These are phyloP conservation scores for Clusia tigrina DNA, from an alignment of 2,888 invertebrate species.

Conservation along the genomic window DNA sequence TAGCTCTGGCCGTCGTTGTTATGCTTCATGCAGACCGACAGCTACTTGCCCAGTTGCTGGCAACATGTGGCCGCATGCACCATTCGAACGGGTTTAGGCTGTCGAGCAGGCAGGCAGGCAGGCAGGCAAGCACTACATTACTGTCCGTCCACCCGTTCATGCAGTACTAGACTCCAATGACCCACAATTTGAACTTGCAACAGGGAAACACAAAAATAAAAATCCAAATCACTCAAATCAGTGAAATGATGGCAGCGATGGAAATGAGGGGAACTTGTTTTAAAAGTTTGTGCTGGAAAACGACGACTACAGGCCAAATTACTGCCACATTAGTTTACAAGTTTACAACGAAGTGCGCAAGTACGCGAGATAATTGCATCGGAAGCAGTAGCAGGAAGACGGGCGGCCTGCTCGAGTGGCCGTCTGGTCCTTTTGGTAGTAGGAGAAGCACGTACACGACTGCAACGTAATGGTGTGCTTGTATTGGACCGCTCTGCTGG, in stretches of 20 bases:
- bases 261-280: neutral
- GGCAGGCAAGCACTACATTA: too few species aligned
- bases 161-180: neutral
- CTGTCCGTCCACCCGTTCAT: too few species aligned
- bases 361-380: neutral
- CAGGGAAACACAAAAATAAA: neutral
- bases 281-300: too few species aligned
- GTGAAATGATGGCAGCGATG: neutral
- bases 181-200: conserved; percentile 7
- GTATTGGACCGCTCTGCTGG: too few species aligned
- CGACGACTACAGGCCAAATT: neutral
- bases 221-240: neutral
- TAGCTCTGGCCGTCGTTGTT: neutral
- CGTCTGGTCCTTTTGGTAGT: too few species aligned
- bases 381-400: neutral
- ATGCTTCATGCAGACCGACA: neutral
- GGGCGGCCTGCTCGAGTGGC: too few species aligned
- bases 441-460: too few species aligned
- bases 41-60: neutral
- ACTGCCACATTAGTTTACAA: neutral
- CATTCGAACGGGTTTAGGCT: too few species aligned
- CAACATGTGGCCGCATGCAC: neutral
- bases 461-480: too few species aligned
- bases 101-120: too few species aligned
- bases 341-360: neutral